Base-by-base conservation (phyloP, 2,888 invertebrate genomes). In the Drosophila peninsularis region DNA sequence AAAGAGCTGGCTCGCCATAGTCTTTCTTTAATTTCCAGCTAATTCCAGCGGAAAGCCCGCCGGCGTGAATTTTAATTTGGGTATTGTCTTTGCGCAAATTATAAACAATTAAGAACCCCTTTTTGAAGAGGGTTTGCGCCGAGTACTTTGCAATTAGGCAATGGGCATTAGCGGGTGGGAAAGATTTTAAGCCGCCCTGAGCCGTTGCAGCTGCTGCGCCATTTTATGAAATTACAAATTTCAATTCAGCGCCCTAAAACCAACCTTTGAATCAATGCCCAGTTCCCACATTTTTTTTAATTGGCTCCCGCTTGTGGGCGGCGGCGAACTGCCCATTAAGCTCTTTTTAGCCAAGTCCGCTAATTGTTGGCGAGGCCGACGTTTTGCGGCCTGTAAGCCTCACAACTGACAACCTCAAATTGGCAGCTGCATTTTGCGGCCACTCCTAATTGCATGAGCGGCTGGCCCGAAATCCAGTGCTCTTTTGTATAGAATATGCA, bases 171-270 rank as follows among this genome's bases (percentile, higher is more conserved):
- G 64, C 78, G 63, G 58, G 37, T 66, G 57, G 27, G 24, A 65
- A 83, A 87, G 69, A 82, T 82, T 66, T 57, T 71, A 82, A 85
- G 68, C 65, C 58, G 36, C 27, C 78, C 78, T 81, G 87, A 84
- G 75, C 82, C 73, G 42, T 42, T 65, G 82, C 83, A 89, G 89
- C 89, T 89, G 89, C 52, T 72, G 5, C 32, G 17, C 30, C 55
- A 37, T 45, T 70, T 70, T 81, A 65, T 67, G 63, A 70, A 87
- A 66, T 89, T 72, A 74, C 60, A 73, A 73, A 70, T 74, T 83
- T 80, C 53, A 61, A 69, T 74, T 81, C 64, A 32, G 27, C 47
- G 19, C 32, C 47, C 71, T 5, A 42, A 53, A 62, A 42, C 68
- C 54, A 63, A 53, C 55, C 67, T 61, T 68, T 49, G 45, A 73